These are phyloP conservation scores for Poeciliopsis presidionis DNA, from an alignment of 2,797 vertebrate species.

Conservation along the genomic window DNA sequence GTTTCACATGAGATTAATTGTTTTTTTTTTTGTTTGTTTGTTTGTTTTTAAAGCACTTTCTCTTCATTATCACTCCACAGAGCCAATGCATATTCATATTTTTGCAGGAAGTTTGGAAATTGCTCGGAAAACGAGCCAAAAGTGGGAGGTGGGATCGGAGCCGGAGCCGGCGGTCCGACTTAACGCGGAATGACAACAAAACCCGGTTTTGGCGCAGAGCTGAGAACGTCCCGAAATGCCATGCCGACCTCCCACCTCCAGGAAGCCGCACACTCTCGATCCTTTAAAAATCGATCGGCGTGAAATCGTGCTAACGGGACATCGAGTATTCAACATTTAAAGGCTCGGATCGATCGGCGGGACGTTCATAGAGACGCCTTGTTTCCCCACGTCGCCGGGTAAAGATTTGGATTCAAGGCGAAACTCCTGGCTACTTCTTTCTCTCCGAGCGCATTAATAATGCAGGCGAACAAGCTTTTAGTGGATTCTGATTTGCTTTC, in stretches of 20 bases:
- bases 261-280: background rate
- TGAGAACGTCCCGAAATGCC: constrained; percentile 40
- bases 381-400: constrained; percentile 22
- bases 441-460: constrained; percentile 73
- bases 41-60: constrained; percentile 64
- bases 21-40: constrained; percentile 11
- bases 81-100: constrained; percentile 78
- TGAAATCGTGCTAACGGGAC: background rate
- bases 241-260: constrained; percentile 22
- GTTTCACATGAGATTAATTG: constrained; percentile 82
- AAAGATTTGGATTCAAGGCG: constrained; percentile 36
- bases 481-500: constrained; percentile 68
- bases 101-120: constrained; percentile 77
- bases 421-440: constrained; percentile 45
- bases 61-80: constrained; percentile 82
- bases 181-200: constrained; percentile 64
- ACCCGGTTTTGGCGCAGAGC: constrained; percentile 35
- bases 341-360: background rate
- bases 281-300: constrained; percentile 4
- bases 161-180: constrained; percentile 39
- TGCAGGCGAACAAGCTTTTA: constrained; percentile 71
- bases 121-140: constrained; percentile 71
- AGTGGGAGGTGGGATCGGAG: constrained; percentile 62
- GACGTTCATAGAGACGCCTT: constrained; percentile 10
- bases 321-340: background rate